A percentile compares a stretch with the other conserved stretches of the same genome.
These are phyloP conservation scores for Nomada ferruginata DNA, from an alignment of 2,888 invertebrate genomes.

Conservation along the genomic window DNA sequence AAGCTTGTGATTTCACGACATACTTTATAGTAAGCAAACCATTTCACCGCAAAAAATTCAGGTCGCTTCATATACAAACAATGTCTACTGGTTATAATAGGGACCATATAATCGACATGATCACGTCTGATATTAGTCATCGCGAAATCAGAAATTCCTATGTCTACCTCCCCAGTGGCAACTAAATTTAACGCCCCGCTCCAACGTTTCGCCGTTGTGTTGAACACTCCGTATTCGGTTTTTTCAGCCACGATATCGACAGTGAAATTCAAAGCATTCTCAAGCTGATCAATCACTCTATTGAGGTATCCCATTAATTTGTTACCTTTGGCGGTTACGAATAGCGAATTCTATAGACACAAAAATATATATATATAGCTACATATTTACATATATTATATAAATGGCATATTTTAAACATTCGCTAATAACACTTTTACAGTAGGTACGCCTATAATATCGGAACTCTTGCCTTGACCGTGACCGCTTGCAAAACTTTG, in stretches of 20 bases:
- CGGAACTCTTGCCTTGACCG: constrained; percentile 40
- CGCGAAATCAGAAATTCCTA: constrained; percentile 68
- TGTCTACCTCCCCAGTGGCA: constrained; percentile 47
- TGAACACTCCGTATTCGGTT: constrained; percentile 22
- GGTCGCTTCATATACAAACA: constrained; percentile 57
- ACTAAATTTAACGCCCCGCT: constrained; percentile 64
- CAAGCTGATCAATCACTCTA: constrained; percentile 37
- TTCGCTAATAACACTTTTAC: no score
- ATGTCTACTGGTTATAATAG: constrained; percentile 52
- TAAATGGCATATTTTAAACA: not conserved
- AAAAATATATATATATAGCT: not conserved
- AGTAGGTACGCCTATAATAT: not conserved
- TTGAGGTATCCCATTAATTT: constrained; percentile 23
- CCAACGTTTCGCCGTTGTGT: constrained; percentile 50
- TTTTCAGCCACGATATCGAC: constrained; percentile 18
- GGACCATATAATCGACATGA: constrained; percentile 68
- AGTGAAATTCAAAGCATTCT: constrained; percentile 52
- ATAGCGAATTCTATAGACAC: constrained; percentile 14
- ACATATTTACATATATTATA: not conserved
- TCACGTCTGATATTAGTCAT: constrained; percentile 62
- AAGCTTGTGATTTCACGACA: not conserved
- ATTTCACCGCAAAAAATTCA: constrained; percentile 44
- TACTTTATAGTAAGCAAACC: constrained; percentile 70
- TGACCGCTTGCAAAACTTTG: constrained; percentile 50
- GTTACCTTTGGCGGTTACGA: not conserved